Conservation (phyloP, 2,797 vertebrate genomes). For the Dromococcyx pavoninus region DNA sequence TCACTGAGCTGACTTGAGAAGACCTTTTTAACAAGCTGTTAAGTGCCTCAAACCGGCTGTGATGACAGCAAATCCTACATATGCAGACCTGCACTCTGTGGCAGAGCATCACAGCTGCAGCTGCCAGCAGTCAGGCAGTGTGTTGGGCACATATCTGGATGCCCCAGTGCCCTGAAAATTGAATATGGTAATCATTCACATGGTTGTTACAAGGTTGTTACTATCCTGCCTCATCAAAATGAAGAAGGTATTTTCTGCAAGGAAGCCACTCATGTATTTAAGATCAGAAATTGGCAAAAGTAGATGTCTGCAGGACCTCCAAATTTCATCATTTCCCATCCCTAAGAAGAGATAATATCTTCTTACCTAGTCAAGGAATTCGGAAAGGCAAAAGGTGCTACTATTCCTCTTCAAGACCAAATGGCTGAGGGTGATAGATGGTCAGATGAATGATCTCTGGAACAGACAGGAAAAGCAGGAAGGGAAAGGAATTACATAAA, state of each 20-base stretch:
- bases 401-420: constrained; percentile 15
- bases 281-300: neutral
- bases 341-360: constrained; percentile 16
- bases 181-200: neutral
- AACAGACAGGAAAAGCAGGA: neutral
- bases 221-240: neutral
- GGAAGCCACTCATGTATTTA: neutral
- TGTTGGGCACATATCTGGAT: neutral
- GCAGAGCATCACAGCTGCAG: neutral
- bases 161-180: neutral
- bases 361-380: constrained; percentile 32
- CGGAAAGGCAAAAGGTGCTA: constrained; percentile 44
- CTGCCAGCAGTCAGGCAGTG: neutral
- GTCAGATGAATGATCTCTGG: neutral
- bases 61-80: neutral
- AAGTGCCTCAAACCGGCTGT: neutral
- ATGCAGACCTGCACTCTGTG: accelerated
- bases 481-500: neutral
- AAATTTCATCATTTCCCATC: neutral
- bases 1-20: neutral
- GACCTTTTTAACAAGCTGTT: neutral
- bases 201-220: neutral
- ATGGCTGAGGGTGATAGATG: constrained; percentile 23
- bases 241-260: neutral
- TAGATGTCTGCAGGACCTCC: neutral